Conservation (phyloP, 2,113 vertebrate genomes). For the Agelaius phoeniceus region DNA sequence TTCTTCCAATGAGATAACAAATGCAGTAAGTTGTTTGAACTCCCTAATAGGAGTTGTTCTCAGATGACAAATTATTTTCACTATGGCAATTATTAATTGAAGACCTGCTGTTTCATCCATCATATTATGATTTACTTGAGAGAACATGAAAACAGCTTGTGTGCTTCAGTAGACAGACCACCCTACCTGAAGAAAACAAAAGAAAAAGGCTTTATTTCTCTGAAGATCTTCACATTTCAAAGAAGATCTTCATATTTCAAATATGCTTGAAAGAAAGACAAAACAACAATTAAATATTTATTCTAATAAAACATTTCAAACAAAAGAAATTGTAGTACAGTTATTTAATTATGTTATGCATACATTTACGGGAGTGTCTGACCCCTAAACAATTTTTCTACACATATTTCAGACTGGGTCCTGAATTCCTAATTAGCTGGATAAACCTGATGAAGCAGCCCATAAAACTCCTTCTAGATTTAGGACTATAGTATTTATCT, state of each 20-base stretch:
- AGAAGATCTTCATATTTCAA: neutral
- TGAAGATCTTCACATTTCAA: neutral
- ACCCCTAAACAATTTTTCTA: neutral
- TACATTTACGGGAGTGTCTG: neutral
- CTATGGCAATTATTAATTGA: slow-evolving; percentile 13
- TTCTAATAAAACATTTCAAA: neutral
- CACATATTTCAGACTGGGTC: neutral
- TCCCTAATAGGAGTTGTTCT: neutral
- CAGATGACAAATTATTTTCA: slow-evolving; percentile 28
- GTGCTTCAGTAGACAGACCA: neutral
- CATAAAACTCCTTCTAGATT: neutral
- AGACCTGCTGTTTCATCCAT: slow-evolving; percentile 23
- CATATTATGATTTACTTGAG: slow-evolving; percentile 16
- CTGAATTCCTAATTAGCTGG: neutral
- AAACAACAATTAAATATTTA: neutral
- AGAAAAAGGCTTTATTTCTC: neutral
- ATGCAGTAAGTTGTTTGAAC: neutral
- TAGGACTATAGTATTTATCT: neutral
- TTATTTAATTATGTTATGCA: neutral
- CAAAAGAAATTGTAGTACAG: neutral
- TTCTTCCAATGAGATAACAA: rapidly evolving
- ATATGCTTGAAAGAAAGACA: neutral
- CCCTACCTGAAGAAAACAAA: neutral
- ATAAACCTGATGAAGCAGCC: neutral
- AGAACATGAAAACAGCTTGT: slow-evolving; percentile 40